These are phyloP conservation scores for Galeopterus variegatus DNA, from an alignment of 2,113 vertebrate genomes.

Conservation along the genomic window DNA sequence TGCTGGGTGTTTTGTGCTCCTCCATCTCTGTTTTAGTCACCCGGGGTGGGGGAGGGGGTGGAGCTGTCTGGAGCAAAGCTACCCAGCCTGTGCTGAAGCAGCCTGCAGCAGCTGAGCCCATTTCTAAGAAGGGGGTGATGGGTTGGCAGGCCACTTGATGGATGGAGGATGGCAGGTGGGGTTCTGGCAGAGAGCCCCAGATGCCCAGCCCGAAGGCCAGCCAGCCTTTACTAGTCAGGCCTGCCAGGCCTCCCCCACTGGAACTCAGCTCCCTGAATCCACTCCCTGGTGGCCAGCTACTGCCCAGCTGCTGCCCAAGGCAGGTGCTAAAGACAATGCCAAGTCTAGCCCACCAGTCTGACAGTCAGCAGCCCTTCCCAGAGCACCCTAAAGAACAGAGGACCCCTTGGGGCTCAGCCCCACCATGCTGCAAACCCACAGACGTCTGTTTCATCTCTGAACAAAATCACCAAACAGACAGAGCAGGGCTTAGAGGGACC, in stretches of 20 bases:
- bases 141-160: background rate
- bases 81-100: background rate
- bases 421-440: background rate
- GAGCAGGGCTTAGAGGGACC: background rate
- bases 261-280: background rate
- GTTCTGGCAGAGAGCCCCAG: background rate
- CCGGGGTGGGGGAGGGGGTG: background rate
- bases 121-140: conserved; percentile 27
- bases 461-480: conserved; percentile 15
- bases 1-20: background rate
- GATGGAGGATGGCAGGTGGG: background rate
- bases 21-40: background rate
- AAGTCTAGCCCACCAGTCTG: background rate
- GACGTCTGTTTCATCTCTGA: background rate
- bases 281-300: background rate
- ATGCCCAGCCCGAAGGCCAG: background rate
- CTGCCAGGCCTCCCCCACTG: background rate
- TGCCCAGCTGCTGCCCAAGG: background rate
- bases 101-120: background rate
- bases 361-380: background rate
- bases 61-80: background rate
- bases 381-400: background rate
- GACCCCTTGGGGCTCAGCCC: background rate
- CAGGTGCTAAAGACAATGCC: background rate
- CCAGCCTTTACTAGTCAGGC: background rate